Conservation (phyloP, 2,888 invertebrate species). For the Catonia carolina region DNA sequence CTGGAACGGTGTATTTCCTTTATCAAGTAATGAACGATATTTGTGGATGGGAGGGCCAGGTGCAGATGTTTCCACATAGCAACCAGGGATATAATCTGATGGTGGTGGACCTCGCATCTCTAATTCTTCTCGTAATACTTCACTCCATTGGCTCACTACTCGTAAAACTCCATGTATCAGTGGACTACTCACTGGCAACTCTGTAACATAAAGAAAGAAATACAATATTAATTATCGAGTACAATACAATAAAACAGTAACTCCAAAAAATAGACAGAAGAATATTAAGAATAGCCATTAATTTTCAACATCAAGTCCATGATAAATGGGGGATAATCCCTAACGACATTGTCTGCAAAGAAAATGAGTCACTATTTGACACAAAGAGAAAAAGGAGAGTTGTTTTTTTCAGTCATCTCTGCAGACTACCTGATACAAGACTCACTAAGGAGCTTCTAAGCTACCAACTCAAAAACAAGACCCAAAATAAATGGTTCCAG, state of each 20-base stretch:
- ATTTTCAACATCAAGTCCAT: background rate
- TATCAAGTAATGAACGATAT: conserved; percentile 84
- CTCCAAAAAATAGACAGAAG: no score
- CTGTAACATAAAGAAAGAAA: no score
- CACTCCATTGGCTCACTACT: conserved; percentile 85
- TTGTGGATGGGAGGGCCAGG: conserved; percentile 84
- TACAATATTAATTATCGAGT: no score
- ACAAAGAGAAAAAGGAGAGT: no score
- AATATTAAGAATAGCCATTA: background rate
- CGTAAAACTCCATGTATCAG: conserved; percentile 83
- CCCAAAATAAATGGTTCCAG: no score
- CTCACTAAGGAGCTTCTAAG: no score
- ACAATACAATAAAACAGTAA: background rate
- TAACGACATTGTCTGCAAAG: no score
- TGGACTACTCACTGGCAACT: conserved; percentile 90
- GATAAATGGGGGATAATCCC: no score
- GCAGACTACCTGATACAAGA: no score
- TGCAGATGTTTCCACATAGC: conserved; percentile 61
- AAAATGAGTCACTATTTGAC: no score
- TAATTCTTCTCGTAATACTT: conserved; percentile 65
- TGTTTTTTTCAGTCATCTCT: no score
- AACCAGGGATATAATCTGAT: conserved; percentile 82
- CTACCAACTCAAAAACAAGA: no score
- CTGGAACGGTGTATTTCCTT: conserved; percentile 91
- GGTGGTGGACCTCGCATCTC: conserved; percentile 73